Base-by-base conservation (phyloP, 2,113 vertebrate species). In the Odobenus rosmarus region DNA sequence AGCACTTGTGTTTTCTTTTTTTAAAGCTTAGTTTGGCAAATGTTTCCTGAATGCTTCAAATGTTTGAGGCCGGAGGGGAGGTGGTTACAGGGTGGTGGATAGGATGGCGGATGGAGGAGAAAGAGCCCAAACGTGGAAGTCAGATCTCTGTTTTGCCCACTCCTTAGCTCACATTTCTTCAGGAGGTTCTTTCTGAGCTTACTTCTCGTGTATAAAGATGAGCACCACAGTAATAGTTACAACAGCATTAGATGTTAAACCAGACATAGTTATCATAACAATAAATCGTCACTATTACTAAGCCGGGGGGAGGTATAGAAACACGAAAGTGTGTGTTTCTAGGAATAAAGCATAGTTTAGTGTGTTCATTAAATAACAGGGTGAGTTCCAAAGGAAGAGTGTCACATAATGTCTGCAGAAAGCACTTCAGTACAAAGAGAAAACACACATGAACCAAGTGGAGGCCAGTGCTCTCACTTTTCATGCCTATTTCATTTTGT, bases 401-500 rank as follows among this genome's bases (percentile, higher is more conserved):
- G 36, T 88, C 46, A 26, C 2, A 2, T 62, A 24, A 57, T 14
- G 80, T 77, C 51, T 83, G 42, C 72, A 92, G 69, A 53, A 71
- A 92, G 26, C 77, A 39, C 77, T 88, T 84, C 53, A 69, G 42
- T 80, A 18, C 42, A 53, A 39, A 72, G 39, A n/a, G 42, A 61
- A 31, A 71, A 82, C 36, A 53, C 5, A 42, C 71, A 14, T 18
- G 77, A 36, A 33, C 13, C 51, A 10, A 19, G 13, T 2, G 7
- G 62, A n/a, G 16, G 24, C 71, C 53, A 23, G 36, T 0, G 0
- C 24, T 6, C 64, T 86, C 61, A 46, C 31, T 31, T 92, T 61
- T 79, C 85, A 9, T 53, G 51, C 26, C 62, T 59, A 2, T 96
- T 96, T 91, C 92, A 92, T 96, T 97, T 95, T 71, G 49, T 92